Evolutionary conservation across 2,797 vertebrate genomes (phyloP).

Genomic region (Neopelma chrysocephalum): DNA sequence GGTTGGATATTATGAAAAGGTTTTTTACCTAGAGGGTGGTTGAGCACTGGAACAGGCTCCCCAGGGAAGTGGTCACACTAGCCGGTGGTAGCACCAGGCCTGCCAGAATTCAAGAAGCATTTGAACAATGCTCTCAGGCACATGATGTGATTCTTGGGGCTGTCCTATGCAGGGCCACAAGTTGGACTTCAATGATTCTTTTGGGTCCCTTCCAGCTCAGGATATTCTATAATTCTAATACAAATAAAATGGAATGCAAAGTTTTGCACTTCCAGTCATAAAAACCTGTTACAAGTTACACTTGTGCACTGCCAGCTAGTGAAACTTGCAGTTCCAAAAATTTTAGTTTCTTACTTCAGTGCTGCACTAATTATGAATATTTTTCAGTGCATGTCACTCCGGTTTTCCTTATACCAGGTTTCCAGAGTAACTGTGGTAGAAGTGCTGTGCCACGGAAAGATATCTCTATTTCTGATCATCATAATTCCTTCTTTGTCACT

Average conservation of each 20-base stretch:
- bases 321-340: neutral
- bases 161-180: neutral
- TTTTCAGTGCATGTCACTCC: neutral
- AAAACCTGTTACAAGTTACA: neutral
- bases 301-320: neutral
- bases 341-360: neutral
- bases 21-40: fast-evolving
- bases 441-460: neutral
- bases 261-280: neutral
- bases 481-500: neutral
- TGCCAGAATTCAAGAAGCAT: neutral
- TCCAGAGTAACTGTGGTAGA: neutral
- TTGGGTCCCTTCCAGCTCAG: neutral
- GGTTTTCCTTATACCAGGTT: neutral
- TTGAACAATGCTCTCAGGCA: neutral
- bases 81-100: neutral
- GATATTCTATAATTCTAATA: neutral
- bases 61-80: neutral
- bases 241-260: neutral
- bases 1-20: neutral
- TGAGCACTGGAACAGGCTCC: neutral
- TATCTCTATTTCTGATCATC: neutral
- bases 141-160: neutral
- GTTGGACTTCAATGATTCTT: neutral
- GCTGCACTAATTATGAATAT: neutral